phyloP scores from a whole-genome alignment of 1,140 invertebrate genomes.

The Vanessa tameamea region DNA sequence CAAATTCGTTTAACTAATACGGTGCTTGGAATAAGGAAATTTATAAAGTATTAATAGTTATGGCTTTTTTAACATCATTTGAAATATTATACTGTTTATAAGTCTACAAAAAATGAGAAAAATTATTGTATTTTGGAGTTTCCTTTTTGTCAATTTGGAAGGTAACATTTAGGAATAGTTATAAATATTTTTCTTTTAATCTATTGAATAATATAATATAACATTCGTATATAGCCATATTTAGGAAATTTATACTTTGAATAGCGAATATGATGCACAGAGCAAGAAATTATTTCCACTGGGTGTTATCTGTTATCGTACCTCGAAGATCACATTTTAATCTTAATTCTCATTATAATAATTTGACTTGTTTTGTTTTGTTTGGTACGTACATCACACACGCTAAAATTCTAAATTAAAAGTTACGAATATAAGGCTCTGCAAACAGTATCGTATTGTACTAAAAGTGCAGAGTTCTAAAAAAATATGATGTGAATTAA shows the following conservation, averaged over 20 bases:
- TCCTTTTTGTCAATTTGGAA: slow-evolving; percentile 38
- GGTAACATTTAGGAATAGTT: slow-evolving; percentile 26
- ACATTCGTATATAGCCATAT: neutral
- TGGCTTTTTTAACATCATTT: neutral
- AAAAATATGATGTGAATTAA: no score
- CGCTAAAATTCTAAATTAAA: no score
- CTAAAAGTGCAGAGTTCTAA: no score
- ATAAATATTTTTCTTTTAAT: no score
- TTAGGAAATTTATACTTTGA: no score
- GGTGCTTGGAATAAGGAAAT: neutral
- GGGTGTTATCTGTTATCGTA: no score
- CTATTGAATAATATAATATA: neutral
- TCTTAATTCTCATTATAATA: neutral
- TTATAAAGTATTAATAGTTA: neutral
- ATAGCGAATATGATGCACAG: no score
- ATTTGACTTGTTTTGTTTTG: neutral
- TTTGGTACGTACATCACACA: no score
- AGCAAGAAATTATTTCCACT: no score
- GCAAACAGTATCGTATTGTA: no score
- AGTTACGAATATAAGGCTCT: no score
- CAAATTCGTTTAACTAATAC: neutral
- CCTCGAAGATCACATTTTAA: no score
- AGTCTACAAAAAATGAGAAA: slow-evolving; percentile 10
- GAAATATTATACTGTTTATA: neutral
- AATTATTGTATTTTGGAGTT: slow-evolving; percentile 13